phyloP scores from a whole-genome alignment of 1,140 invertebrate genomes.

The Teleopsis dalmanni region DNA sequence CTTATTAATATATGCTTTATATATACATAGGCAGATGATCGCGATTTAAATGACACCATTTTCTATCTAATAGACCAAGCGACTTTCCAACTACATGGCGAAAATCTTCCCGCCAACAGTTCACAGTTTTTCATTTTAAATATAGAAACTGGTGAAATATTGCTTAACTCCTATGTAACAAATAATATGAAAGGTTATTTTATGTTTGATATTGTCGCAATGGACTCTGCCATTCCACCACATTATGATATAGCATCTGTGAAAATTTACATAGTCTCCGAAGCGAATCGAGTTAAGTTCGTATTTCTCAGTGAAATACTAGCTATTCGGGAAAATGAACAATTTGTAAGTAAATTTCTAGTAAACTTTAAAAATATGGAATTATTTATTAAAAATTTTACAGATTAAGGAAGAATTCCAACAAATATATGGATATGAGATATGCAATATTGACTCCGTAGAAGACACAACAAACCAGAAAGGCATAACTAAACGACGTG shows the following conservation, averaged over 20 bases:
- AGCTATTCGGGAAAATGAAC: conserved; percentile 36
- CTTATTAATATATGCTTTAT: not conserved
- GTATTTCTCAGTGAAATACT: conserved; percentile 47
- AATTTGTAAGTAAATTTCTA: conserved; percentile 44
- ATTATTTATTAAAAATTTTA: no score
- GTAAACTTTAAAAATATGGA: no score
- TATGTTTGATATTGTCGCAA: conserved; percentile 47
- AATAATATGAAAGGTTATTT: conserved; percentile 51
- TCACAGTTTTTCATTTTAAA: conserved; percentile 44
- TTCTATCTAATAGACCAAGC: not conserved
- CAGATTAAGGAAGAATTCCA: conserved; percentile 46
- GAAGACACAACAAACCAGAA: conserved; percentile 33
- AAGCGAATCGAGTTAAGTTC: conserved; percentile 48
- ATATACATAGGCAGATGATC: conserved; percentile 5
- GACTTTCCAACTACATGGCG: conserved; percentile 22
- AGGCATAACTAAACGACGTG: not conserved
- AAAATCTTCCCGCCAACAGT: conserved; percentile 28
- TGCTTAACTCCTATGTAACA: conserved; percentile 46
- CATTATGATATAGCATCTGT: conserved; percentile 42
- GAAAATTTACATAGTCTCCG: conserved; percentile 48
- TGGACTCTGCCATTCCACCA: conserved; percentile 48
- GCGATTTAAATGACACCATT: conserved; percentile 1
- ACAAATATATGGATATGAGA: conserved; percentile 41
- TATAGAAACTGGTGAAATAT: conserved; percentile 40
- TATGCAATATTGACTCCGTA: conserved; percentile 46